These are phyloP conservation scores for Tupaia tana DNA, from an alignment of 2,113 vertebrate species.

Conservation along the genomic window DNA sequence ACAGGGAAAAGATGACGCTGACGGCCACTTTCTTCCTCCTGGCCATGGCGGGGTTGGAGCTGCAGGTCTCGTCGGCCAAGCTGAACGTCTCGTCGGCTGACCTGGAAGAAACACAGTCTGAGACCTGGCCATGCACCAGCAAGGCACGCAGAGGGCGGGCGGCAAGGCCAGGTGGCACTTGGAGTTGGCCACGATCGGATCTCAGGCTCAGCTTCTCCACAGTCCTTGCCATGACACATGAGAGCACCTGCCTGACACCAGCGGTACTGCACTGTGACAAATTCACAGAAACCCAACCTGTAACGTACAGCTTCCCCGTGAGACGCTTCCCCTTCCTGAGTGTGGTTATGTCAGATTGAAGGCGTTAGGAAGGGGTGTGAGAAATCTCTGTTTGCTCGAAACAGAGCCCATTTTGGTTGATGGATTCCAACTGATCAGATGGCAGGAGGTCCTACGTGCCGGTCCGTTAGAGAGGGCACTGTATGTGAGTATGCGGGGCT, in stretches of 20 bases:
- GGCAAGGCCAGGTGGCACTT: too few species aligned
- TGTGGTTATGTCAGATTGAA: neutral
- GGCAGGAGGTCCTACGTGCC: neutral
- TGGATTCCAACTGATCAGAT: neutral
- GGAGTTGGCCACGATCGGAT: too few species aligned
- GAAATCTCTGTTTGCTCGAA: neutral
- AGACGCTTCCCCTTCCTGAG: neutral
- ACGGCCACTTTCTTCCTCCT: constrained; percentile 93
- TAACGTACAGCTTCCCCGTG: neutral
- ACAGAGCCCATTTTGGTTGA: neutral
- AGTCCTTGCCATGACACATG: neutral
- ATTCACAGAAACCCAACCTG: neutral
- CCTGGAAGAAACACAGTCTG: constrained; percentile 81
- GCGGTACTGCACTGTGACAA: neutral
- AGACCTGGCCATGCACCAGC: neutral
- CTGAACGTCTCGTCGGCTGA: constrained; percentile 92
- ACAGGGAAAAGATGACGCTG: constrained; percentile 92
- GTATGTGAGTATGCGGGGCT: neutral
- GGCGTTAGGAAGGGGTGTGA: neutral
- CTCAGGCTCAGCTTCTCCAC: too few species aligned
- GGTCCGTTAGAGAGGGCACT: neutral
- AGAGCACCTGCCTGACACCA: neutral
- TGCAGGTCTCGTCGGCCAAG: constrained; percentile 92
- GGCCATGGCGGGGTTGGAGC: constrained; percentile 89
- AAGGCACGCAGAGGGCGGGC: neutral